Base-by-base conservation (phyloP, 2,888 invertebrate species). In the Copidosoma aretas region DNA sequence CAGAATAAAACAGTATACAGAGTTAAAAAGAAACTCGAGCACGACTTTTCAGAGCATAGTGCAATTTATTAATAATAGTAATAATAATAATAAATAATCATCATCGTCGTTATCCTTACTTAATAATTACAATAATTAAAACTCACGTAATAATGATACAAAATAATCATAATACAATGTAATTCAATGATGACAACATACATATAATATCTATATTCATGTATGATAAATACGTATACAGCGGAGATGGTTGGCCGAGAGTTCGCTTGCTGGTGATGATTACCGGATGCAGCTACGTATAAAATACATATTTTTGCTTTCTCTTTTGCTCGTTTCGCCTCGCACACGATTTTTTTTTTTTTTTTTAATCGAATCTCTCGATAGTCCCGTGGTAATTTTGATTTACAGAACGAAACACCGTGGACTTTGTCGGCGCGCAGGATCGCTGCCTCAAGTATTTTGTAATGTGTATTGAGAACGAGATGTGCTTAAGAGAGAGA, bases 51-150 rank as follows among this genome's bases (percentile, higher is more conserved):
- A 77, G 79, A 81, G 80, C 80, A 79, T 80, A 82, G 76, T 80
- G 78, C 77, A 74, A 78, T 82, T 82, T 82, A 82, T 82, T 82
- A 76, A 77, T 78, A 79, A 78, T 76, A 78, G 74, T 77, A 77
- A 72, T 79, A n/a, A n/a, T 82, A 76, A 77, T 78, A 79, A 78
- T 76, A 78, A 77, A 72, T 79, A 77, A 74, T 77, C 75, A 75
- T 75, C 75, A 71, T 67, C 41, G 67, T 62, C 52, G 63, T 68
- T 19, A 24, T 67, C 60, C 60, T 69, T 21, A 22, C 22, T 17
- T 65, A 61, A 65, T 67, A 64, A 65, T 70, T 49, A 32, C 25
- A 68, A 60, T 61, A 41, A 61, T n/a, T 58, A 67, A n/a, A 49
- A 19, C 24, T 54, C 41, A 46, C 61, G 39, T 57, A 71, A 63